A percentile compares a stretch with the other conserved stretches of the same genome.
Conservation (phyloP, 2,113 vertebrate genomes). For the Alligator sinensis region DNA sequence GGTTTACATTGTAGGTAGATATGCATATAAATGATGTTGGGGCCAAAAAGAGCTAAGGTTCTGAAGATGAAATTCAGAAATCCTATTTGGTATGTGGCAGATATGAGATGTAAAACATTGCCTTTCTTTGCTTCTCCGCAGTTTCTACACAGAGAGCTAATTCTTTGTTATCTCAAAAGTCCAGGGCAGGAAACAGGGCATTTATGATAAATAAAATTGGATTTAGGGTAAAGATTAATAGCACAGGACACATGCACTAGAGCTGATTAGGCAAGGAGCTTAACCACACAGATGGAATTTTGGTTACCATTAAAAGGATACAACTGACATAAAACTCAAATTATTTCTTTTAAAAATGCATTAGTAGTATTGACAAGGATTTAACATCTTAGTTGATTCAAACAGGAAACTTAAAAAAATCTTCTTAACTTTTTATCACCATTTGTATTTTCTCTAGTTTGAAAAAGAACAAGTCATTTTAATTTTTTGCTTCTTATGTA, state of each 20-base stretch:
- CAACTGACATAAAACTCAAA: not conserved
- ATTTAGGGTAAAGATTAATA: conserved; percentile 22
- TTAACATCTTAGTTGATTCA: not conserved
- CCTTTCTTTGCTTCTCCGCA: not conserved
- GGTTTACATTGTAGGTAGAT: not conserved
- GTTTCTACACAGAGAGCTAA: not conserved
- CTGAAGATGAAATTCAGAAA: conserved; percentile 5
- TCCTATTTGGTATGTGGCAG: not conserved
- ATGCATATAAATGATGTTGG: not conserved
- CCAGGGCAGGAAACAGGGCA: not conserved
- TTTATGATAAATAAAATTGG: conserved; percentile 19
- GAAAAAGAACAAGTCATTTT: not conserved
- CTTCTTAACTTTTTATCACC: not conserved
- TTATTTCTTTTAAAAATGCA: not conserved
- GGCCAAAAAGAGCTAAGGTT: not conserved
- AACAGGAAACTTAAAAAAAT: not conserved
- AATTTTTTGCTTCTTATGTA: not conserved
- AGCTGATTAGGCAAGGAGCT: not conserved
- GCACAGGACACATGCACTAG: not conserved
- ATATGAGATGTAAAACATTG: not conserved
- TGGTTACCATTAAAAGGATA: not conserved
- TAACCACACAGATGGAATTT: not conserved
- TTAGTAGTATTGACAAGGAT: not conserved
- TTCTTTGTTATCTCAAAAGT: not conserved
- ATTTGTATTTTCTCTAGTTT: not conserved